Evolutionary conservation across 2,888 invertebrate genomes (phyloP).

Genomic region (Drosophila flavopinicola): DNA sequence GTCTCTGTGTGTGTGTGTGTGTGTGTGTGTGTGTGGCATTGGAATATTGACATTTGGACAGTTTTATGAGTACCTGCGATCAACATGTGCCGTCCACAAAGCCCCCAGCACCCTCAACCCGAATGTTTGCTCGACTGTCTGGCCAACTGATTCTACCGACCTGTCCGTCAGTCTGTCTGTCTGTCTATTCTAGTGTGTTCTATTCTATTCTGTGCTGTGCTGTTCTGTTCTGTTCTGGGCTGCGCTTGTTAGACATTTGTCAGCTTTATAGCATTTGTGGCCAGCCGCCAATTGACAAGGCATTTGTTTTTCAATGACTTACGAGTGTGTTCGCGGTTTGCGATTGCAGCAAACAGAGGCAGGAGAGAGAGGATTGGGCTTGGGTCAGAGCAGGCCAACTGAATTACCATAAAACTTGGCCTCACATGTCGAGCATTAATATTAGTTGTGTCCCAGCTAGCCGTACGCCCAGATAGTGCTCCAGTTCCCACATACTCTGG

Average conservation of each 20-base stretch:
- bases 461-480: constrained; percentile 3
- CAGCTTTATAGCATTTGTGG: constrained; percentile 76
- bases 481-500: constrained; percentile 12
- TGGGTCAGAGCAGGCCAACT: constrained; percentile 7
- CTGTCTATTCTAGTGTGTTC: no score
- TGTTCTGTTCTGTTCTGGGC: background rate
- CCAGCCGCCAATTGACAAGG: constrained; percentile 73
- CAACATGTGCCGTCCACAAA: constrained; percentile 26
- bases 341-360: background rate
- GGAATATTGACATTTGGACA: constrained; percentile 76
- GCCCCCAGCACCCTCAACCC: constrained; percentile 6
- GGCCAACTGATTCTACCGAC: constrained; percentile 4
- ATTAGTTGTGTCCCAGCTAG: constrained; percentile 17
- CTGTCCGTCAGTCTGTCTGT: no score
- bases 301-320: constrained; percentile 59
- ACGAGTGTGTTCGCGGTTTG: constrained; percentile 31
- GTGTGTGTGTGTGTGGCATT: constrained; percentile 34
- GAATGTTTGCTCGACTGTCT: constrained; percentile 33
- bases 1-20: constrained; percentile 2
- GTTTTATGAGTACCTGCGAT: constrained; percentile 79
- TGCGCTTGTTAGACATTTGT: constrained; percentile 72
- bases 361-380: background rate
- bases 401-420: constrained; percentile 39
- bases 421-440: constrained; percentile 21
- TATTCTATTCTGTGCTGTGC: background rate